Evolutionary conservation across 1,140 invertebrate genomes (phyloP), one percentile per base, ranked within the genome.

Genomic region (Samia ricini): DNA sequence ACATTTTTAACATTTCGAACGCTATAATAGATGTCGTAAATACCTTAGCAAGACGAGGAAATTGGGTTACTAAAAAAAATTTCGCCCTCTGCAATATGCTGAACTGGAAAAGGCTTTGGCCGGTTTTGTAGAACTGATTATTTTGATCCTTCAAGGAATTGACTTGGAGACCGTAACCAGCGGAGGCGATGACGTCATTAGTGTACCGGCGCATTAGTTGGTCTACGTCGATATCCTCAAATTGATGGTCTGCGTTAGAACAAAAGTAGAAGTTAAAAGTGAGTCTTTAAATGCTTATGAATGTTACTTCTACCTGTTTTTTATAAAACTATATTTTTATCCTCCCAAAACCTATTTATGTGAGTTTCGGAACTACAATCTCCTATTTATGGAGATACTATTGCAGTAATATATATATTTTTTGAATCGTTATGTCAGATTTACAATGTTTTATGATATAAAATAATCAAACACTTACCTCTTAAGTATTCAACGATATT

Each of bases 101-200:
- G 18, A 83, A 77, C 0, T 64, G 54, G 19, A 83, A 81, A 1
- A 86, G 12, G 18, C 74, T 67, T 20, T 85, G 89, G 4, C 92
- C 92, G 56, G 87, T 85, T 51, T 61, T 68, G 62, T 91, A 93
- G 74, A 92, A 92, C 58, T 91, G 79, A 68, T 93, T 92, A 1
- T 92, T 71, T 0, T 83, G 82, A 59, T 94, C 87, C 8, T 81
- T 82, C 2, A 93, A 65, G 0, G 92, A 92, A 67, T 94, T 89
- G 0, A 92, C 82, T 22, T 91, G 73, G 0, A 94, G 68, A 0
- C 93, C 93, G 66, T 92, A 94, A 0, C 91, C 92, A 6, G 91
- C 91, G 2, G 84, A 88, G 0, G 91, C 91, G n/a, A 94, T 93
- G 8, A 93, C 83, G 67, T 95, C 94, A 63, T 93, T 93, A 0